phyloP scores from a whole-genome alignment of 2,113 vertebrate genomes.

The Gymnogyps californianus region DNA sequence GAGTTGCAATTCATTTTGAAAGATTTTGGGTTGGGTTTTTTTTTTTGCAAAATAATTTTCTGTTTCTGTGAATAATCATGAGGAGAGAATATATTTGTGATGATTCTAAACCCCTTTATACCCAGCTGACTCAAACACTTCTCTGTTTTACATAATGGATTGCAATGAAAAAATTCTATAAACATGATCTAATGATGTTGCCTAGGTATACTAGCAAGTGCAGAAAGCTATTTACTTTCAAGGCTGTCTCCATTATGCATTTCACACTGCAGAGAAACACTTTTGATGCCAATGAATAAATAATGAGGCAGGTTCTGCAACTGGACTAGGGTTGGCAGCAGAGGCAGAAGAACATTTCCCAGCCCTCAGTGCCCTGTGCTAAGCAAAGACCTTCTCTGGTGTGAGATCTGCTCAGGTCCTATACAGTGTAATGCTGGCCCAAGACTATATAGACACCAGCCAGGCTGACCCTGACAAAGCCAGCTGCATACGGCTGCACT shows the following conservation, averaged over 20 bases:
- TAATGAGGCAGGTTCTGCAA: neutral
- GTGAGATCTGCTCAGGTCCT: neutral
- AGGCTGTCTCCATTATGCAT: neutral
- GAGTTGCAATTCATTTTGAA: neutral
- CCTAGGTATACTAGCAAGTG: neutral
- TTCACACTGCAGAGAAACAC: neutral
- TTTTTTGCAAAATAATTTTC: neutral
- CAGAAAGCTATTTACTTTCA: conserved; percentile 39
- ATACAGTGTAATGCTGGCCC: neutral
- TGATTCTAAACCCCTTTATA: neutral
- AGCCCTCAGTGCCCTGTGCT: neutral
- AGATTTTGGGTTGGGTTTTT: neutral
- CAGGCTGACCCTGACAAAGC: neutral
- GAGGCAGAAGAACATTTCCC: neutral
- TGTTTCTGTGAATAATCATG: neutral
- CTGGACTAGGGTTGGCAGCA: neutral
- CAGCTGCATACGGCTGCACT: fast-evolving
- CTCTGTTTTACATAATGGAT: neutral
- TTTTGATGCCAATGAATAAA: neutral
- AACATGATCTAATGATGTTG: neutral
- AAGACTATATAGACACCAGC: neutral
- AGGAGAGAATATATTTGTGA: neutral
- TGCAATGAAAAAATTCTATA: neutral
- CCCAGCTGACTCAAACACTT: neutral
- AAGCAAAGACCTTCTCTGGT: neutral